Conservation (phyloP, 1,140 invertebrate genomes). For the Scaptodrosophila lebanonensis region DNA sequence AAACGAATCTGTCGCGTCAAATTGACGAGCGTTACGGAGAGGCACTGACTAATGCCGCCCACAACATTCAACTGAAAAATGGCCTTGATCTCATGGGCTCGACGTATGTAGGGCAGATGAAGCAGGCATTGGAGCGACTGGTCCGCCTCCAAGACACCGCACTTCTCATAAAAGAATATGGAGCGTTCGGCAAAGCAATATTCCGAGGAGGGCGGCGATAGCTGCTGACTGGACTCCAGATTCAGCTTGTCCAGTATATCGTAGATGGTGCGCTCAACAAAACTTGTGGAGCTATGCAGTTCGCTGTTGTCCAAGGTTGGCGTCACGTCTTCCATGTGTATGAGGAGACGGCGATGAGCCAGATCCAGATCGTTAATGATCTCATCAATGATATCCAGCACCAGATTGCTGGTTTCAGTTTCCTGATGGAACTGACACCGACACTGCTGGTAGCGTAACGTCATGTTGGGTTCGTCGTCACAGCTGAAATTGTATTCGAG, state of each 20-base stretch:
- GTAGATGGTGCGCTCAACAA: constrained; percentile 43
- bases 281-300: constrained; percentile 21
- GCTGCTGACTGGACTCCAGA: constrained; percentile 49
- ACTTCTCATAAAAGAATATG: constrained; percentile 64
- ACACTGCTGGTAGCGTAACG: constrained; percentile 50
- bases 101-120: constrained; percentile 50
- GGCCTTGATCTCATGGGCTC: constrained; percentile 32
- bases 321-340: background rate
- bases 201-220: constrained; percentile 47
- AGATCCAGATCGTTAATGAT: constrained; percentile 59
- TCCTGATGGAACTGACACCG: constrained; percentile 34
- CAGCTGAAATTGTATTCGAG: constrained; percentile 56
- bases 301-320: constrained; percentile 6
- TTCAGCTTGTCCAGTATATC: constrained; percentile 43
- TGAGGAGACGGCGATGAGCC: constrained; percentile 29
- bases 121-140: constrained; percentile 24
- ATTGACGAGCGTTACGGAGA: constrained; percentile 54
- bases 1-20: constrained; percentile 39
- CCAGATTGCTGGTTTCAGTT: constrained; percentile 21
- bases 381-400: constrained; percentile 55
- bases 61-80: constrained; percentile 42
- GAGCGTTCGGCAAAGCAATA: constrained; percentile 50
- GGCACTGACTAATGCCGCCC: constrained; percentile 41
- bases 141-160: constrained; percentile 12
- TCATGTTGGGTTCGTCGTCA: constrained; percentile 52